These are phyloP conservation scores for Collichthys lucidus DNA, from an alignment of 2,113 vertebrate genomes.

Conservation along the genomic window DNA sequence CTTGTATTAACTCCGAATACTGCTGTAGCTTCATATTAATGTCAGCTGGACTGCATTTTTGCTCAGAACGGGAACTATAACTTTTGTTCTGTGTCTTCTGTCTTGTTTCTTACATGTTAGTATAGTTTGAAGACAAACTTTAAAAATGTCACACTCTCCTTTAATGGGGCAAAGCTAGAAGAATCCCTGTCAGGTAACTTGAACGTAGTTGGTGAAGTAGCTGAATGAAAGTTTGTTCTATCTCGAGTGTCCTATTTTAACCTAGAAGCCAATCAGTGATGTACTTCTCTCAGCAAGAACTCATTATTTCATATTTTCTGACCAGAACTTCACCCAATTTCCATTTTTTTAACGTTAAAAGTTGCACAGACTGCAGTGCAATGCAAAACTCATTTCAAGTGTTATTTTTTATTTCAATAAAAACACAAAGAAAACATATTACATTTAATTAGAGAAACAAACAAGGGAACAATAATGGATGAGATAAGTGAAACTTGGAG, in stretches of 20 bases:
- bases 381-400: not conserved
- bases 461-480: not conserved
- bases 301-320: not conserved
- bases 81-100: not conserved
- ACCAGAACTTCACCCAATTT: not conserved
- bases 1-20: not conserved
- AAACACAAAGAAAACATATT: not conserved
- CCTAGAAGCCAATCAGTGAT: not conserved
- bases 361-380: not conserved
- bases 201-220: not conserved
- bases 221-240: conserved; percentile 2
- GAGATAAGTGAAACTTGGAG: not conserved
- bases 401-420: not conserved
- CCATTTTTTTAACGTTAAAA: not conserved
- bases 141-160: not conserved
- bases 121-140: not conserved
- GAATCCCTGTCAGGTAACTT: not conserved
- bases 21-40: not conserved
- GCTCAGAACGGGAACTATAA: not conserved
- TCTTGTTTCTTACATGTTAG: too few relatives aligned
- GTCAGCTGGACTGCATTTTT: not conserved
- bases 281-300: not conserved
- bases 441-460: not conserved
- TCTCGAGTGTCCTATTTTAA: not conserved
- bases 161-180: not conserved